Evolutionary conservation across 2,888 invertebrate genomes (phyloP).

Genomic region (Nemurella pictetii): DNA sequence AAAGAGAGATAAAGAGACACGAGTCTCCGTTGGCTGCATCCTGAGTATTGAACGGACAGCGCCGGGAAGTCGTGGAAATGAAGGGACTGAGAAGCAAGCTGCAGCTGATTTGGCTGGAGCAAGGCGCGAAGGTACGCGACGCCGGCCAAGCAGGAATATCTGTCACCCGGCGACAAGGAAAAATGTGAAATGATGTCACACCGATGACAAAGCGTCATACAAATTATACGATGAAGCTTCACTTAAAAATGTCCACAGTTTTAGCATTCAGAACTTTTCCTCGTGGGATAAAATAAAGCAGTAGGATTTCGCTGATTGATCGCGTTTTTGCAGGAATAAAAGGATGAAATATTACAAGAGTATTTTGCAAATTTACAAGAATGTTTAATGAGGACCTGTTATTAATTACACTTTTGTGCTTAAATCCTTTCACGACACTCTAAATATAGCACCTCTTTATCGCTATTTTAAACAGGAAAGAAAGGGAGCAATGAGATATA

Average conservation of each 20-base stretch:
- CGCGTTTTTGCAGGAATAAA: background rate
- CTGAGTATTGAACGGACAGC: no score
- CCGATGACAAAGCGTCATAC: background rate
- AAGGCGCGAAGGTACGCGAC: background rate
- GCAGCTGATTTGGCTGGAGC: no score
- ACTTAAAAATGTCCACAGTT: constrained; percentile 22
- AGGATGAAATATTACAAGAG: background rate
- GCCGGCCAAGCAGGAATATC: background rate
- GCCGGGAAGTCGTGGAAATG: no score
- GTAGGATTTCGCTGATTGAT: background rate
- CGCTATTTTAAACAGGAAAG: background rate
- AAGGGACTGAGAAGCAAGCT: no score
- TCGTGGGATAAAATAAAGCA: background rate
- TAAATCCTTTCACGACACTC: background rate
- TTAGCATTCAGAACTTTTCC: constrained; percentile 1
- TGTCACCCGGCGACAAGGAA: background rate
- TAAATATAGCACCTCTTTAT: background rate
- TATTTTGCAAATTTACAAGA: background rate
- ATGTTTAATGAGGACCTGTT: background rate
- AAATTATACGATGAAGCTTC: constrained; percentile 1
- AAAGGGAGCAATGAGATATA: background rate
- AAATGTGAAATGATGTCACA: background rate
- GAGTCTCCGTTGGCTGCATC: no score
- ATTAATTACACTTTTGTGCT: background rate
- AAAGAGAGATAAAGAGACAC: no score